A percentile compares a stretch with the other conserved stretches of the same genome.
Conservation (phyloP, 2,113 vertebrate genomes). For the Platanista minor region DNA sequence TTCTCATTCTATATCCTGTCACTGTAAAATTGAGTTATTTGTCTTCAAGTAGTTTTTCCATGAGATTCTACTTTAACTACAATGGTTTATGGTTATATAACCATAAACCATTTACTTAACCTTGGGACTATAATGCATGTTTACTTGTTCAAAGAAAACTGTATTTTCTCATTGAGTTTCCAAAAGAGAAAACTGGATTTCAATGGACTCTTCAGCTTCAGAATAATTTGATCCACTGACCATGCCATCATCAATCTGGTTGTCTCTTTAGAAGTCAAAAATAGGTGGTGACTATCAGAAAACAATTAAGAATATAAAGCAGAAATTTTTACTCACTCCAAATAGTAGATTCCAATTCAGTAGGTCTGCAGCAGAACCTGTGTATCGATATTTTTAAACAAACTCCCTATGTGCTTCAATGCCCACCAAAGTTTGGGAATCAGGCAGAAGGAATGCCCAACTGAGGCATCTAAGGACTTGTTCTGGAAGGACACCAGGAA, state of each 20-base stretch:
- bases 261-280: not conserved
- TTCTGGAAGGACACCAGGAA: not conserved
- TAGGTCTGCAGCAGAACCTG: not conserved
- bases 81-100: not conserved
- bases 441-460: not conserved
- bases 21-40: conserved; percentile 5
- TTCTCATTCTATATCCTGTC: not conserved
- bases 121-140: not conserved
- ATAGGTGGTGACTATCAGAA: not conserved
- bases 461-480: not conserved
- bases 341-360: not conserved
- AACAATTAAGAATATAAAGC: not conserved
- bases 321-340: not conserved
- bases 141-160: not conserved
- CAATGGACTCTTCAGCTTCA: not conserved
- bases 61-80: not conserved
- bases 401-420: not conserved
- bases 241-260: not conserved
- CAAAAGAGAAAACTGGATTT: not conserved
- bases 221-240: not conserved
- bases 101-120: not conserved
- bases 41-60: not conserved
- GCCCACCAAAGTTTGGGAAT: not conserved
- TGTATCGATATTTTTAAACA: not conserved
- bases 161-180: not conserved